Evolutionary conservation across 2,797 vertebrate genomes (phyloP).

Genomic region (Galaxias olidus): DNA sequence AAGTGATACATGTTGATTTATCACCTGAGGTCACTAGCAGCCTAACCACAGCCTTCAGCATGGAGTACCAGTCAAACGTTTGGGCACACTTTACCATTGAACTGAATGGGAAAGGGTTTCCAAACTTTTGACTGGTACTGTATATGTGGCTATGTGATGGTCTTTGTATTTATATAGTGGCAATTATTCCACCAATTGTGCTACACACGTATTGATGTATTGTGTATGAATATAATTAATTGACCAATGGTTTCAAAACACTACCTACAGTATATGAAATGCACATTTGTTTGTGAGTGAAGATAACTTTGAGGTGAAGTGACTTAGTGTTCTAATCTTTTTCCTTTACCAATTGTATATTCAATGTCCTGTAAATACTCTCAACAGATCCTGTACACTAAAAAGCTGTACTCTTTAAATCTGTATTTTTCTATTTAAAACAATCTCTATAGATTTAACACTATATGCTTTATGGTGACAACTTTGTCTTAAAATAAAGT

Average conservation of each 20-base stretch:
- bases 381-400: conserved; percentile 31
- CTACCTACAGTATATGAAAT: conserved; percentile 9
- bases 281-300: conserved; percentile 4
- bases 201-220: not conserved
- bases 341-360: not conserved
- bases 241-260: not conserved
- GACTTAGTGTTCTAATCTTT: conserved; percentile 16
- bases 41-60: conserved; percentile 24
- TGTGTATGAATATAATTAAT: not conserved
- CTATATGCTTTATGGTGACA: conserved; percentile 64
- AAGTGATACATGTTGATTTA: not conserved
- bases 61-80: too few relatives aligned
- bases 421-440: conserved; percentile 86
- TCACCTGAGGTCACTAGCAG: conserved; percentile 7
- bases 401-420: conserved; percentile 48
- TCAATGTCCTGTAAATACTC: conserved; percentile 33
- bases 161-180: conserved; percentile 41
- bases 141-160: conserved; percentile 27
- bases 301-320: conserved; percentile 1
- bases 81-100: too few relatives aligned
- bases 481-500: conserved; percentile 63
- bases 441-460: conserved; percentile 67
- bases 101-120: too few relatives aligned
- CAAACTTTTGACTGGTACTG: too few relatives aligned
- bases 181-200: conserved; percentile 22